Evolutionary conservation across 2,113 vertebrate species (phyloP).

Genomic region (Nyctibius bracteatus): DNA sequence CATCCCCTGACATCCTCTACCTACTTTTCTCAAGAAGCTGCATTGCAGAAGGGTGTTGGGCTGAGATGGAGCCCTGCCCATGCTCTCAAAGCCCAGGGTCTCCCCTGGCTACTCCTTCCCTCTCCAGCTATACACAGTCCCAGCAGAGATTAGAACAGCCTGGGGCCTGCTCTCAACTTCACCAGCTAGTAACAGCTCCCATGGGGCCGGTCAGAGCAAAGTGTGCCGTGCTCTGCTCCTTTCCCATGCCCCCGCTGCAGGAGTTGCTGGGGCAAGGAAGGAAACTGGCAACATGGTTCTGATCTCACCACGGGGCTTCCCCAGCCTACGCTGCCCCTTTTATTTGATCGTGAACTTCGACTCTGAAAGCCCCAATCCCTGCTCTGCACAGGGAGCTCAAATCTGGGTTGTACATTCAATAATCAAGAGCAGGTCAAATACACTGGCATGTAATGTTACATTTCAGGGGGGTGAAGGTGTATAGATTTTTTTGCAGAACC

Average conservation of each 20-base stretch:
- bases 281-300: not conserved
- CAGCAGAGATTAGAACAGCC: not conserved
- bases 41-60: not conserved
- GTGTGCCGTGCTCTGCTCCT: accelerated
- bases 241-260: not conserved
- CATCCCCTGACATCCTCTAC: not conserved
- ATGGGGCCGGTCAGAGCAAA: not conserved
- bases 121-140: not conserved
- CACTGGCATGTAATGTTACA: not conserved
- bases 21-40: not conserved
- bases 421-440: not conserved
- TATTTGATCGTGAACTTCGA: not conserved
- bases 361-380: not conserved
- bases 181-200: not conserved
- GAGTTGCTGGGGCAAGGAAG: not conserved
- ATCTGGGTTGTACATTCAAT: not conserved
- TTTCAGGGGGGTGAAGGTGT: not conserved
- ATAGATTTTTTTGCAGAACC: not conserved
- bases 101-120: not conserved
- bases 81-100: not conserved
- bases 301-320: not conserved
- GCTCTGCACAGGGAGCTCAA: not conserved
- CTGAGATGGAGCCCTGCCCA: not conserved
- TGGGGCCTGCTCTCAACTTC: not conserved
- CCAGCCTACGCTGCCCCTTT: not conserved